Conservation (phyloP, 2,113 vertebrate species). For the Corapipo altera region DNA sequence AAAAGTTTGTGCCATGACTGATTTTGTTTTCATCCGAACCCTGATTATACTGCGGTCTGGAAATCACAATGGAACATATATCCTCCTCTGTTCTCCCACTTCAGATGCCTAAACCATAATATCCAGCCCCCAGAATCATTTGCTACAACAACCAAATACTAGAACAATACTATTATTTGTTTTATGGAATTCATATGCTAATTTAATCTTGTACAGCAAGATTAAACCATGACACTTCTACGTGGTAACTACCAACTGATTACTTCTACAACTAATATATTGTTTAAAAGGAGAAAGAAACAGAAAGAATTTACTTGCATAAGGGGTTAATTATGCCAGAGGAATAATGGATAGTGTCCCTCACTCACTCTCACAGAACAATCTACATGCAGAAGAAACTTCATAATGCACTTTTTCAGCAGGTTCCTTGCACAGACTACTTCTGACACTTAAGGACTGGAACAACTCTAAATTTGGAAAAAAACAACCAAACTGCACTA, state of each 20-base stretch:
- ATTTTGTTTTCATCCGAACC: neutral
- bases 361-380: neutral
- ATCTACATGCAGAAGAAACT: neutral
- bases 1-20: neutral
- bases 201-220: slow-evolving; percentile 15
- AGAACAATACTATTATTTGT: slow-evolving; percentile 38
- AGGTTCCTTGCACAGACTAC: neutral
- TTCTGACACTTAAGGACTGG: neutral
- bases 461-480: neutral
- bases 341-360: neutral
- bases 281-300: neutral
- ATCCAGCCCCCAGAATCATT: neutral
- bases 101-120: neutral
- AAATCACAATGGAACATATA: slow-evolving; percentile 17
- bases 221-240: neutral
- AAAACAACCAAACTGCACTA: neutral
- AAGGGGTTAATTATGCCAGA: neutral
- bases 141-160: neutral
- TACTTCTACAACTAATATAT: neutral
- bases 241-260: neutral
- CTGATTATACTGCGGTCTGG: neutral
- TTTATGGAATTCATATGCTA: slow-evolving; percentile 1
- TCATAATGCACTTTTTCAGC: neutral
- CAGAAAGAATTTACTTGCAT: neutral
- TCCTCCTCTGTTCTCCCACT: neutral